A percentile compares a stretch with the other conserved stretches of the same genome.
phyloP scores from a whole-genome alignment of 2,888 invertebrate species.

The Kuschelorhynchus macadamiae region DNA sequence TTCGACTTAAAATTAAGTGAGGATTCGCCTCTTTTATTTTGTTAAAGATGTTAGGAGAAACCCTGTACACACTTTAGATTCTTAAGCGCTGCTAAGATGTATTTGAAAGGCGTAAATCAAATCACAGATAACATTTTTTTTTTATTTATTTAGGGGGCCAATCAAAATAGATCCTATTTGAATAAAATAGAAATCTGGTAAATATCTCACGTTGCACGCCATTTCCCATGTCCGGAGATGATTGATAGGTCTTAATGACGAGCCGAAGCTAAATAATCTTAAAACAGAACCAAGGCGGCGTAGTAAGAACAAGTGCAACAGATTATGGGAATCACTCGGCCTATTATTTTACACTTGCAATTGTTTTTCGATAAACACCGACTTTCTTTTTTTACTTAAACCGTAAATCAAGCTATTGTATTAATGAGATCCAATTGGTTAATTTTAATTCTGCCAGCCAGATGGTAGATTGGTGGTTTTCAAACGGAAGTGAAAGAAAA shows the following conservation, averaged over 20 bases:
- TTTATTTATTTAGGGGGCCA: too few species aligned
- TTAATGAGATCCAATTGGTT: slow-evolving; percentile 15
- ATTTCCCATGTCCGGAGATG: slow-evolving; percentile 23
- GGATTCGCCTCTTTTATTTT: too few species aligned
- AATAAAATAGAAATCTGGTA: slow-evolving; percentile 13
- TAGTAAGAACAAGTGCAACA: background rate
- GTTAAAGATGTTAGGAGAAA: too few species aligned
- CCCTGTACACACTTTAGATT: too few species aligned
- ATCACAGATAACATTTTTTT: too few species aligned
- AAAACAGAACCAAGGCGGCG: background rate
- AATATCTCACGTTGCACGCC: slow-evolving; percentile 11
- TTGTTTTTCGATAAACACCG: slow-evolving; percentile 28
- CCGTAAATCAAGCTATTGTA: slow-evolving; percentile 22
- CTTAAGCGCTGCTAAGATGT: too few species aligned
- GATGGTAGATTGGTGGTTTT: slow-evolving; percentile 21
- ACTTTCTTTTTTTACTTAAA: slow-evolving; percentile 19
- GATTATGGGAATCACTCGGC: slow-evolving; percentile 21
- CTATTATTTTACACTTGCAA: slow-evolving; percentile 19
- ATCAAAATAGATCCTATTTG: too few species aligned
- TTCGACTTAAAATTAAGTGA: too few species aligned
- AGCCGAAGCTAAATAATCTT: slow-evolving; percentile 5
- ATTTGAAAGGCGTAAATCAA: too few species aligned
- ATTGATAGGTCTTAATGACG: slow-evolving; percentile 25
- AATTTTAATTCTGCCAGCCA: background rate
- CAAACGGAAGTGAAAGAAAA: slow-evolving; percentile 15